Percentiles rank a stretch among this genome's conserved stretches.
These are phyloP conservation scores for Drosophila bunnanda DNA, from an alignment of 2,888 invertebrate species.

Conservation along the genomic window DNA sequence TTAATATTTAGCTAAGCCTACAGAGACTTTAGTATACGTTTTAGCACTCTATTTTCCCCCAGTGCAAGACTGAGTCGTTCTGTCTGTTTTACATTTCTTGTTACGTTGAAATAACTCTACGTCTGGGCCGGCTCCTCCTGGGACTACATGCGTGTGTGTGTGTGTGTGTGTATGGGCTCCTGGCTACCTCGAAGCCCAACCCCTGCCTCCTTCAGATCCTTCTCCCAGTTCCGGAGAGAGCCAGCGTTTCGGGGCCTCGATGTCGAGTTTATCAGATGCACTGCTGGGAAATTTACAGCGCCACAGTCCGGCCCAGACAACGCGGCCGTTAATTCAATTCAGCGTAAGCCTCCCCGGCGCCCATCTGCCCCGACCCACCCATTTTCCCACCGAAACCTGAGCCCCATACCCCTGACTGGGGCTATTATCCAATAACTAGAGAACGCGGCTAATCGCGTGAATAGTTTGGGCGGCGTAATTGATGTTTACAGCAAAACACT, in stretches of 20 bases:
- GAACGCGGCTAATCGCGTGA: constrained; percentile 78
- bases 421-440: constrained; percentile 76
- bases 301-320: constrained; percentile 52
- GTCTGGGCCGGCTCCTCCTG: constrained; percentile 60
- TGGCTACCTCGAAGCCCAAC: constrained; percentile 4
- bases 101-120: constrained; percentile 74
- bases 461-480: constrained; percentile 78
- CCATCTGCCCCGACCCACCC: constrained; percentile 10
- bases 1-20: background rate
- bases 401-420: constrained; percentile 14
- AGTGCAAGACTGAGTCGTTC: constrained; percentile 10
- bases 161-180: constrained; percentile 6
- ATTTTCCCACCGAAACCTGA: constrained; percentile 17
- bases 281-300: constrained; percentile 71
- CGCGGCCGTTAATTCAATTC: constrained; percentile 77
- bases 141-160: constrained; percentile 2
- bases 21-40: background rate
- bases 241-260: constrained; percentile 24
- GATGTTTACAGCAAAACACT: constrained; percentile 69
- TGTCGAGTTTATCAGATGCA: constrained; percentile 76
- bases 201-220: constrained; percentile 4
- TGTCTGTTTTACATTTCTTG: constrained; percentile 72
- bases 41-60: constrained; percentile 18
- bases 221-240: constrained; percentile 6
- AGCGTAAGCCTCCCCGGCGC: constrained; percentile 56